Base-by-base conservation (phyloP, 2,113 vertebrate species). In the Perognathus longimembris region DNA sequence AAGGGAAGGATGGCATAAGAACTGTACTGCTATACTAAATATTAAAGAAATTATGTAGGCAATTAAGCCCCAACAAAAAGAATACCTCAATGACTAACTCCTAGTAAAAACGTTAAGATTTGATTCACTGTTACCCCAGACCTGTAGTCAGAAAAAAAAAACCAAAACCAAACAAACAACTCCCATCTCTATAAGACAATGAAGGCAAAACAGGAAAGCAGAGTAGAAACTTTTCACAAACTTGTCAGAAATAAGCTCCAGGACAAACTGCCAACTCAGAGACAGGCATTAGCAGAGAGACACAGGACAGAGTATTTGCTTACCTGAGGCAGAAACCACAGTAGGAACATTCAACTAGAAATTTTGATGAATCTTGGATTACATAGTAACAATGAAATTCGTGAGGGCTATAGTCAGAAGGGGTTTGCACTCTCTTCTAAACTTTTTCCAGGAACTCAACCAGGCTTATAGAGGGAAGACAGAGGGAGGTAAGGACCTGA, bases 1-100 rank as follows among this genome's bases (percentile, higher is more conserved):
- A 45, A 61, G 14, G 36, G 5, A 78, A 24, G 50, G 20, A 86
- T 89, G 69, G 57, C n/a, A 59, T 1, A 83, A 32, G 30, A 95
- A 78, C 75, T 66, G 85, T 50, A 89, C 26, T 54, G 30, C 8
- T n/a, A n/a, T n/a, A 89, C 69, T 89, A 90, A 96, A 93, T 70
- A 95, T 63, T 57, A 85, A 92, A 92, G 36, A 89, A 93, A 93
- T 67, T 88, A 73, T n/a, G 14, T 77, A 81, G 59, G 24, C 15
- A 73, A 54, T 78, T 88, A 90, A 89, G 54, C 18, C 59, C 26
- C 40, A 85, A 73, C 8, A 24, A 88, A 92, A 92, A 86, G 7
- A 34, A 59, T 95, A 50, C 91, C 75, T 77, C 77, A 93, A 64
- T 93, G 45, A 79, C 22, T 82, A 91, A 85, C 70, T 88, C 32